Evolutionary conservation across 2,113 vertebrate species (phyloP).

Genomic region (Cathartes aura): DNA sequence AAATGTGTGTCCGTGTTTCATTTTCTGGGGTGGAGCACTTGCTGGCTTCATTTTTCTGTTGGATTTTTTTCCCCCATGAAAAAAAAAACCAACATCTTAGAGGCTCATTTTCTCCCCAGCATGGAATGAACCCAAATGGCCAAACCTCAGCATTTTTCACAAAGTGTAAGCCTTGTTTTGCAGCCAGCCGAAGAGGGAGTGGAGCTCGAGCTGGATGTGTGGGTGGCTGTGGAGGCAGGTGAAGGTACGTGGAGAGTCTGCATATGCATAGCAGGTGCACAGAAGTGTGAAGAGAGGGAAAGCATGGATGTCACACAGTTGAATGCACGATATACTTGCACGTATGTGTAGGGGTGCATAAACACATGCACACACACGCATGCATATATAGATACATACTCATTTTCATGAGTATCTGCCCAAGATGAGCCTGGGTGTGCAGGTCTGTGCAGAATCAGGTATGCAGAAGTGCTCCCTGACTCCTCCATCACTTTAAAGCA

Average conservation of each 20-base stretch:
- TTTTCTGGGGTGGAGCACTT: not conserved
- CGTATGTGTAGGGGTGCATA: not conserved
- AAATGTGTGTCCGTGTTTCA: not conserved
- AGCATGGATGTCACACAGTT: not conserved
- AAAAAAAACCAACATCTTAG: not conserved
- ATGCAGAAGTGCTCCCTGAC: not conserved
- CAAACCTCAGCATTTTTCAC: slow-evolving; percentile 34
- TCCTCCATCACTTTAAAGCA: not conserved
- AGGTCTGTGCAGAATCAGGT: not conserved
- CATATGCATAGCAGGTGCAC: not conserved
- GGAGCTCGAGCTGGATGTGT: not conserved
- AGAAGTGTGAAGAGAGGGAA: not conserved
- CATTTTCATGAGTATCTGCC: not conserved
- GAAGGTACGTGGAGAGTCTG: not conserved
- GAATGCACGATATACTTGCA: not conserved
- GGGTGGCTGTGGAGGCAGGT: not conserved
- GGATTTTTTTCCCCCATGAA: not conserved
- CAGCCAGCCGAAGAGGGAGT: not conserved
- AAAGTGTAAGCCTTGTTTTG: not conserved
- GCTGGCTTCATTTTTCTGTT: not conserved
- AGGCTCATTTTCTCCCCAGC: not conserved
- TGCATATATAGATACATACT: not conserved
- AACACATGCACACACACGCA: fast-evolving
- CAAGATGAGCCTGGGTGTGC: not conserved
- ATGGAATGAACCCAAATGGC: not conserved